Base-by-base conservation (phyloP, 2,888 invertebrate genomes). In the Merodon equestris region DNA sequence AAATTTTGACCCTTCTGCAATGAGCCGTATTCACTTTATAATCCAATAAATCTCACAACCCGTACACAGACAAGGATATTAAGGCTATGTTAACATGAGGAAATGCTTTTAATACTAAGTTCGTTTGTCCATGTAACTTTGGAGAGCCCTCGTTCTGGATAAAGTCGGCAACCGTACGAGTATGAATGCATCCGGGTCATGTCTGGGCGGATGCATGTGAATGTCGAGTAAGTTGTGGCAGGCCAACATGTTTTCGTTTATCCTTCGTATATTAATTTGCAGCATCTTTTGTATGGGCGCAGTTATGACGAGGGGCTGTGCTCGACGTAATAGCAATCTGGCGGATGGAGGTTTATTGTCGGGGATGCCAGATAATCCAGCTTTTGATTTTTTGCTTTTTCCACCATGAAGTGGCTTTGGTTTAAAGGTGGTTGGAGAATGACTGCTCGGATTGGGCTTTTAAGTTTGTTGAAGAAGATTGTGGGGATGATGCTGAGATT, bases 61-160 rank as follows among this genome's bases (percentile, higher is more conserved):
- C 38, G 38, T 40, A 57, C 44, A 67, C 47, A 54, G 47, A 27
- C 54, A 45, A 66, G 38, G 38, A 79, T 70, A 64, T 58, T 74
- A 74, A 74, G 74, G 70, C 68, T 68, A 70, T 74, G 79, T 70
- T 74, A 79, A 74, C 74, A 79, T 74, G 67, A 68, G 74, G 45
- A 74, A 68, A 68, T 56, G 68, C 64, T 70, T 74, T 70, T 61
- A 70, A 70, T 70, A 70, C 60, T 56, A 64, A 70, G 54, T 79
- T 68, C 74, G 10, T 48, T 74, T 64, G 60, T 44, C 19, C 67
- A 68, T 63, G 47, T 45, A 60, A 15, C 53, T 51, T 10, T 27
- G 48, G 50, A 40, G 14, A 42, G 44, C 42, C 9, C 27, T 19
- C 50, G 34, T 36, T 44, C 53, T 40, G 19, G 40, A 38, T 48